Evolutionary conservation across 2,113 vertebrate species (phyloP).

Genomic region (Passerina amoena): DNA sequence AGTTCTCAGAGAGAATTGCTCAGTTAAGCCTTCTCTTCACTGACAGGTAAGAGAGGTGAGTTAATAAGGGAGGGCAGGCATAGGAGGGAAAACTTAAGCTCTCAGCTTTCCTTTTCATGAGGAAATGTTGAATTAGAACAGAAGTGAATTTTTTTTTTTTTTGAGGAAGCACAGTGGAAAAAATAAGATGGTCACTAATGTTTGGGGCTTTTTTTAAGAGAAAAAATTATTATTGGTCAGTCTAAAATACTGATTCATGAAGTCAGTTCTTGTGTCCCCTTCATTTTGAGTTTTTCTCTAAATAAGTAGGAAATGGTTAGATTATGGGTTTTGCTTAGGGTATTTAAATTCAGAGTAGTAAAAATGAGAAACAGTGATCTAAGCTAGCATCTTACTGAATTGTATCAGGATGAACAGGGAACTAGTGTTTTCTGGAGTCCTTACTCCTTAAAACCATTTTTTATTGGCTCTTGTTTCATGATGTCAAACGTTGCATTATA

Average conservation of each 20-base stretch:
- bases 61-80: neutral
- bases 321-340: neutral
- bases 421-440: neutral
- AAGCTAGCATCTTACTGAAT: neutral
- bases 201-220: neutral
- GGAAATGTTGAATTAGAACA: neutral
- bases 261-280: neutral
- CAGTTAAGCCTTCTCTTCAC: neutral
- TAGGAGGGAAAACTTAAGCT: neutral
- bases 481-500: neutral
- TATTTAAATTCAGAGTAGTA: neutral
- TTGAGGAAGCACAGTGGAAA: neutral
- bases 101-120: neutral
- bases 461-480: neutral
- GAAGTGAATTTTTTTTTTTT: neutral
- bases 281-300: neutral
- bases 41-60: neutral
- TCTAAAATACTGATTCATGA: neutral
- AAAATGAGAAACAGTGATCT: neutral
- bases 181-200: neutral
- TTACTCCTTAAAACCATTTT: neutral
- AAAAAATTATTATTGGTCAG: neutral
- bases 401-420: neutral
- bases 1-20: neutral
- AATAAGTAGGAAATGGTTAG: neutral